phyloP scores from a whole-genome alignment of 2,888 invertebrate genomes.

The Mycalesis mineus region DNA sequence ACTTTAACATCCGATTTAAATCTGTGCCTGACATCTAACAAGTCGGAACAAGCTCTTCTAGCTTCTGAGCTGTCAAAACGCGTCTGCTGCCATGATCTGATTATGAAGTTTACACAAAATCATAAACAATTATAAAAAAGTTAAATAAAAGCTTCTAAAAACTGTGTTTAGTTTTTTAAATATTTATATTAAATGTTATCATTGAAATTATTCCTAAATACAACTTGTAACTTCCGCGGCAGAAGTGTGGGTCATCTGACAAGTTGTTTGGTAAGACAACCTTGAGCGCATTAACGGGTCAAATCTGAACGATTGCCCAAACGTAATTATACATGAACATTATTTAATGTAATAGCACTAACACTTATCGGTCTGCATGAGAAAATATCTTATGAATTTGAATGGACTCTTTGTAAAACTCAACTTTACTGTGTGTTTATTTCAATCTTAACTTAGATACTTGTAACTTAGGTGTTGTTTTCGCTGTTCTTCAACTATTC shows the following conservation, averaged over 20 bases:
- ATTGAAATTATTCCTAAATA: neutral
- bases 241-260: conserved; percentile 25
- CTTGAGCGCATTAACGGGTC: conserved; percentile 59
- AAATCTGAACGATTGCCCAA: conserved; percentile 59
- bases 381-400: conserved; percentile 26
- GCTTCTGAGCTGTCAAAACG: no score
- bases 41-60: no score
- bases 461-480: no score
- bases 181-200: no score
- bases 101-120: no score
- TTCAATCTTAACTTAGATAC: neutral
- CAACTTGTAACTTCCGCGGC: conserved; percentile 15
- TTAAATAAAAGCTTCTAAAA: no score
- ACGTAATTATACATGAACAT: conserved; percentile 65
- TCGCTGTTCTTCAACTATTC: no score
- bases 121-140: no score
- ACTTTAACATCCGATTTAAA: no score
- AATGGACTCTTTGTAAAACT: neutral
- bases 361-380: conserved; percentile 50
- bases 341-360: conserved; percentile 60
- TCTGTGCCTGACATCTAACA: no score
- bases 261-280: conserved; percentile 54
- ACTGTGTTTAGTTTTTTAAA: no score
- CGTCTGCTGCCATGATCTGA: no score
- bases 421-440: neutral